Evolutionary conservation across 2,113 vertebrate genomes (phyloP).

Genomic region (Circaetus cinerascens): DNA sequence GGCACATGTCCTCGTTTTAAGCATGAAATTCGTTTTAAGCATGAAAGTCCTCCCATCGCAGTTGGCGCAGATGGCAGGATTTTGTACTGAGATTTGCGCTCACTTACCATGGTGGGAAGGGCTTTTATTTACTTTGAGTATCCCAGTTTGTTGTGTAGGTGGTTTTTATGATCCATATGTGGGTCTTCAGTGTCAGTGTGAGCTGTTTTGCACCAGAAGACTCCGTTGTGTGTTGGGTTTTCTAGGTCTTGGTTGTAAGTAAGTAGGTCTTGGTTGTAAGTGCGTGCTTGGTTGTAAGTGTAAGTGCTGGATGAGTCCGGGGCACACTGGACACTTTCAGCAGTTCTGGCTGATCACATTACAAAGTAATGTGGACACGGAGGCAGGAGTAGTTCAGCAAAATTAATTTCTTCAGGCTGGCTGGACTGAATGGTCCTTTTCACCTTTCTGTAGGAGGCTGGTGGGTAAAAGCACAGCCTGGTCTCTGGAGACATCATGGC

Average conservation of each 20-base stretch:
- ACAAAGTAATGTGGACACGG: not conserved
- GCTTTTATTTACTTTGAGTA: not conserved
- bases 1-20: rapidly evolving
- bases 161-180: not conserved
- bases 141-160: not conserved
- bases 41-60: not conserved
- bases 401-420: not conserved
- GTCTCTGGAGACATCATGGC: not conserved
- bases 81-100: not conserved
- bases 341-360: not conserved
- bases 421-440: not conserved
- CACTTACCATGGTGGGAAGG: not conserved
- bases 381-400: not conserved
- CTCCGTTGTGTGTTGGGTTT: rapidly evolving
- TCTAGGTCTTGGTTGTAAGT: not conserved
- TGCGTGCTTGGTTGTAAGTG: too few species aligned
- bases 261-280: not conserved
- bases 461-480: not conserved
- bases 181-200: not conserved
- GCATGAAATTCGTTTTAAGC: not conserved
- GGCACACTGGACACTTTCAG: not conserved
- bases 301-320: not conserved
- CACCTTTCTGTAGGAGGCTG: not conserved
- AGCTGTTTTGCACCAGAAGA: not conserved
- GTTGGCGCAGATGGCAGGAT: not conserved